Base-by-base conservation (phyloP, 2,113 vertebrate genomes). In the Charadrius vociferus region DNA sequence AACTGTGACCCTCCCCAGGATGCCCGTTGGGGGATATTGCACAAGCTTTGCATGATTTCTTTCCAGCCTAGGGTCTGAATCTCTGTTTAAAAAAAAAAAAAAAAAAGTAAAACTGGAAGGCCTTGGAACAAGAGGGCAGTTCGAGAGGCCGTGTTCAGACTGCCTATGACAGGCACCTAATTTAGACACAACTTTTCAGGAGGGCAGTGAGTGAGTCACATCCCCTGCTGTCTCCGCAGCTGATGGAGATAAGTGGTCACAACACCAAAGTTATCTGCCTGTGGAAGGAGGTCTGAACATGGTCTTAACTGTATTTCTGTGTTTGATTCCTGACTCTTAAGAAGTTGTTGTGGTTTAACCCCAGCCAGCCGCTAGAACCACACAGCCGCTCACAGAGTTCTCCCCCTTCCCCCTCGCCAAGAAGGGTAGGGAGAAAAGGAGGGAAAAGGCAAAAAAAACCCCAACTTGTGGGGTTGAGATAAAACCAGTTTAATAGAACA, bases 11-110 rank as follows among this genome's bases (percentile, higher is more conserved):
- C 87, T 91, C 66, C 81, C 93, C 90, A 63, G 26, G 70, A 91
- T 68, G 70, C 83, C 88, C 34, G 2, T 9, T 62, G 29, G 88
- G 95, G 71, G 52, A 91, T 91, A 82, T 74, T 87, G 88, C 75
- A 56, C 91, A 96, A 92, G 78, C 92, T 95, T 95, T 95, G 95
- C 90, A 92, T 94, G 90, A 95, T 95, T 96, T 95, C 82, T 95
- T 94, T 93, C 74, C 85, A 88, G 29, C 24, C 72, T 93, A 95
- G 86, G 62, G 81, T 94, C 92, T 95, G 71, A 97, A 80, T 91
- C 29, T 92, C 34, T 91, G 29, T 74, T 77, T 58, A 37, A 53
- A 73, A 43, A 24, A 88, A 53, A 78, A 75, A 80, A 21, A 43
- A 56, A 73, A 71, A 61, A 90, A 21, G 22, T n/a, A 59, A 87